Evolutionary conservation across 2,888 invertebrate genomes (phyloP).

Genomic region (Nineta flava): DNA sequence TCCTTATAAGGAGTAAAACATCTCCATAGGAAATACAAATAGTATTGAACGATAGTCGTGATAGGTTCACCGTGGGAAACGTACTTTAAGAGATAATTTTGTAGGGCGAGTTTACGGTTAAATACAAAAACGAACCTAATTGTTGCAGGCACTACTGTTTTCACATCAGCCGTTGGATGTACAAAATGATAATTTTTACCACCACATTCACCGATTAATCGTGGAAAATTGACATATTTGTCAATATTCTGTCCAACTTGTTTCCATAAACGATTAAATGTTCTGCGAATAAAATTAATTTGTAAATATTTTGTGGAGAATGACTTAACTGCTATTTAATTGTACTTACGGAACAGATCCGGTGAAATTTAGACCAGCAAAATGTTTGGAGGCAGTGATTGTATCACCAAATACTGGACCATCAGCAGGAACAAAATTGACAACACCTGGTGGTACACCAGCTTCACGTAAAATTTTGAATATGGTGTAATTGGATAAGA

Average conservation of each 20-base stretch:
- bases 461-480: slow-evolving; percentile 90
- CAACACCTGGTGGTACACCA: slow-evolving; percentile 89
- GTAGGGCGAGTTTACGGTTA: too few species aligned
- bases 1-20: too few species aligned
- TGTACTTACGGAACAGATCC: slow-evolving; percentile 76
- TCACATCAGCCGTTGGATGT: slow-evolving; percentile 76
- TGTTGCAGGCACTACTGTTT: slow-evolving; percentile 66
- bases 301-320: slow-evolving; percentile 1
- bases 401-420: slow-evolving; percentile 90
- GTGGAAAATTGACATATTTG: slow-evolving; percentile 76
- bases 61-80: too few species aligned
- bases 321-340: slow-evolving; percentile 3
- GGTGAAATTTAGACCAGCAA: slow-evolving; percentile 95
- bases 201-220: slow-evolving; percentile 91
- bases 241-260: slow-evolving; percentile 80
- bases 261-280: slow-evolving; percentile 85
- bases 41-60: too few species aligned
- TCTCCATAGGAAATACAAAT: too few species aligned
- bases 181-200: slow-evolving; percentile 99
- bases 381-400: slow-evolving; percentile 66
- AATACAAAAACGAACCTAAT: slow-evolving; percentile 33
- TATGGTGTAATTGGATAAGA: slow-evolving; percentile 89
- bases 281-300: slow-evolving; percentile 39
- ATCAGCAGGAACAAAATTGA: slow-evolving; percentile 93
- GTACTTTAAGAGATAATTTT: too few species aligned